Conservation (phyloP, 2,888 invertebrate species). For the Margaritifera margaritifera region DNA sequence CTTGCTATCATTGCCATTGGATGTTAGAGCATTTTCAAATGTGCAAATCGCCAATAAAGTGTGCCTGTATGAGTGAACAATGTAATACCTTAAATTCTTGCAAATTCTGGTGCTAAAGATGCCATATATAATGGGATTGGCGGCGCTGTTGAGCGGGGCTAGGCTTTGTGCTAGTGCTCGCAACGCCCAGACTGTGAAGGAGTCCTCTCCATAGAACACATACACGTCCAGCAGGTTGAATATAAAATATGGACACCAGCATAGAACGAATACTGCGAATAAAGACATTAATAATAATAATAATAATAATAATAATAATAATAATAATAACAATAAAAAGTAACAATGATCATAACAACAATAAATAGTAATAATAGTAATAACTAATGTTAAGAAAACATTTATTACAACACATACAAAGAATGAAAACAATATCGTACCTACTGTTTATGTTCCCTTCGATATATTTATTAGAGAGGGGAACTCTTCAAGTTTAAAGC, state of each 20-base stretch:
- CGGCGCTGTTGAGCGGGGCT: constrained; percentile 93
- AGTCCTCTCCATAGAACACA: constrained; percentile 10
- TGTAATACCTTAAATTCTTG: constrained; percentile 83
- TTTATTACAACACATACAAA: too few species aligned
- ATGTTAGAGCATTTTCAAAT: not conserved
- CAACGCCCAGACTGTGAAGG: constrained; percentile 76
- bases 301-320: constrained; percentile 8
- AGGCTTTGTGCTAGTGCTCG: constrained; percentile 93
- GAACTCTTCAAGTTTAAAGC: too few species aligned
- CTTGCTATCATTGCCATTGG: too few species aligned
- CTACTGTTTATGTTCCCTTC: too few species aligned
- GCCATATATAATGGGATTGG: constrained; percentile 95
- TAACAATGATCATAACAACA: not conserved
- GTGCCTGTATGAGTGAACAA: not conserved
- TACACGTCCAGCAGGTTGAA: constrained; percentile 93
- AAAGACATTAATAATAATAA: constrained; percentile 7
- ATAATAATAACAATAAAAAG: not conserved
- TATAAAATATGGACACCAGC: constrained; percentile 96
- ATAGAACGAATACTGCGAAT: constrained; percentile 88
- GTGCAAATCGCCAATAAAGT: not conserved
- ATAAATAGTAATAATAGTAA: not conserved
- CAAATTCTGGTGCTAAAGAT: constrained; percentile 93
- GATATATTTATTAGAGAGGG: too few species aligned
- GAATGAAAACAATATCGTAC: too few species aligned
- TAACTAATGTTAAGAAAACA: too few species aligned